Conservation (phyloP, 1,140 invertebrate genomes). For the Laupala kohalensis region DNA sequence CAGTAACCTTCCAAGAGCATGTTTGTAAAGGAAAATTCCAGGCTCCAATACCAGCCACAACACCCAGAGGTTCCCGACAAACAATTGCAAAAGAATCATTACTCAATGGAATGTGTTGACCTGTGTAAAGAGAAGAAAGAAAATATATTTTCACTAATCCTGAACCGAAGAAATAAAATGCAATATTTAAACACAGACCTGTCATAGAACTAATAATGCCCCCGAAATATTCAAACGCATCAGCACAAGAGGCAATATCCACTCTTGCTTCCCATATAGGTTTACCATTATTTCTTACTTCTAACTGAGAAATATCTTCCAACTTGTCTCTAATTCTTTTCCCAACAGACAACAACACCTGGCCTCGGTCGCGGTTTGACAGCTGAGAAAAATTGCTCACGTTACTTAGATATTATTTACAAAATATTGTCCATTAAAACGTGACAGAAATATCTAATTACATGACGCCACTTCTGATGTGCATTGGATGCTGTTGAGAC, state of each 20-base stretch:
- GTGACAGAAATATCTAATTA: neutral
- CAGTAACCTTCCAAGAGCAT: conserved; percentile 31
- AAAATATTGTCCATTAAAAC: neutral
- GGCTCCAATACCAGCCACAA: conserved; percentile 39
- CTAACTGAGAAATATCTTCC: conserved; percentile 27
- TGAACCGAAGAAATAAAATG: too few species aligned
- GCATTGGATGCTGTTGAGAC: neutral
- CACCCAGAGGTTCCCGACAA: conserved; percentile 36
- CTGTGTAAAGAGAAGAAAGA: conserved; percentile 17
- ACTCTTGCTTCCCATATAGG: conserved; percentile 35
- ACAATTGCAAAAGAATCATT: conserved; percentile 31
- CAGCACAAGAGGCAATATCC: conserved; percentile 33
- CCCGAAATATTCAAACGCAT: conserved; percentile 34
- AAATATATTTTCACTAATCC: too few species aligned
- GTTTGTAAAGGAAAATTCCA: conserved; percentile 48
- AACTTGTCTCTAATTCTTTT: conserved; percentile 13
- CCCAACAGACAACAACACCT: conserved; percentile 21
- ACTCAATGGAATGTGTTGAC: conserved; percentile 26
- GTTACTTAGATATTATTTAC: neutral
- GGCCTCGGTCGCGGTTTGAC: conserved; percentile 28
- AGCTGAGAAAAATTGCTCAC: conserved; percentile 13
- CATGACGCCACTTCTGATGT: neutral
- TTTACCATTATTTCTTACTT: conserved; percentile 36
- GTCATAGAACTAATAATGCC: conserved; percentile 24
- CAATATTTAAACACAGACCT: neutral